These are phyloP conservation scores for Branchinecta sandiegonensis DNA, from an alignment of 2,888 invertebrate species.

Conservation along the genomic window DNA sequence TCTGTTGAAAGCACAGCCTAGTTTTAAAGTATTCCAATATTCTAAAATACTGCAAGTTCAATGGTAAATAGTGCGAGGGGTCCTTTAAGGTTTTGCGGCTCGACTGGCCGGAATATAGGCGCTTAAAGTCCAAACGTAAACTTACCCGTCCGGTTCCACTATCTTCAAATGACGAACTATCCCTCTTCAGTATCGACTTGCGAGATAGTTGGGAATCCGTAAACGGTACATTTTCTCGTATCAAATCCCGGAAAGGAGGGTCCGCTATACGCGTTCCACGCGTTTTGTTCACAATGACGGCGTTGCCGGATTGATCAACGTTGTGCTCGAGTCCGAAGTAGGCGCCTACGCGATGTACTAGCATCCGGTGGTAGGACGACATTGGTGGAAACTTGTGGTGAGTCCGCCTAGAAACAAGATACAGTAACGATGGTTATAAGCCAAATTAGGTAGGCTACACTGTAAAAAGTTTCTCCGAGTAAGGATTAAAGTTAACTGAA, in stretches of 20 bases:
- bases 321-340: slow-evolving; percentile 90
- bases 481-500: too few species aligned
- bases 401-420: slow-evolving; percentile 33
- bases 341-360: slow-evolving; percentile 83
- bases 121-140: too few species aligned
- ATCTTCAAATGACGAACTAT: slow-evolving; percentile 64
- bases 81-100: too few species aligned
- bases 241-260: slow-evolving; percentile 52
- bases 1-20: too few species aligned
- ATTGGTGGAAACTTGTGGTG: slow-evolving; percentile 76
- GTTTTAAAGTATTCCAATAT: too few species aligned
- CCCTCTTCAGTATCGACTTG: slow-evolving; percentile 66
- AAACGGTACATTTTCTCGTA: slow-evolving; percentile 45
- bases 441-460: too few species aligned
- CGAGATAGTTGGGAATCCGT: slow-evolving; percentile 48
- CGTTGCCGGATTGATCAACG: slow-evolving; percentile 65
- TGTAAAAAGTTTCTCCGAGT: too few species aligned
- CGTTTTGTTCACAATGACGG: slow-evolving; percentile 63
- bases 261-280: slow-evolving; percentile 52
- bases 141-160: slow-evolving; percentile 8
- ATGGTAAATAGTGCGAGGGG: too few species aligned
- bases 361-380: slow-evolving; percentile 90
- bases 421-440: too few species aligned
- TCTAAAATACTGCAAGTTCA: too few species aligned
- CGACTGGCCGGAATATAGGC: too few species aligned